These are phyloP conservation scores for Mustelus asterias DNA, from an alignment of 2,113 vertebrate species.

Conservation along the genomic window DNA sequence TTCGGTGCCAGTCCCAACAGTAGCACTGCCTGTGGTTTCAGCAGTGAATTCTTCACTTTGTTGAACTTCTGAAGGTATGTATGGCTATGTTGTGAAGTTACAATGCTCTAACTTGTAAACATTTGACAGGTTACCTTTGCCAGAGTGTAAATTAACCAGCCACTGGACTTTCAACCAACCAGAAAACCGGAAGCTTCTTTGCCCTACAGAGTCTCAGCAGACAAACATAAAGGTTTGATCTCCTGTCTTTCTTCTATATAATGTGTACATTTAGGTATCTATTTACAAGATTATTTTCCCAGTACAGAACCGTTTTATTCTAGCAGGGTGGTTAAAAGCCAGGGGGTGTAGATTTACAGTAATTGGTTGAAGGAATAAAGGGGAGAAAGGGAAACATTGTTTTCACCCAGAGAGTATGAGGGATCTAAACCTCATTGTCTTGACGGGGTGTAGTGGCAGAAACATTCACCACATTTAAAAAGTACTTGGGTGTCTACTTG, in stretches of 20 bases:
- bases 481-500: too few species aligned
- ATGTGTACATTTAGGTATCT: neutral
- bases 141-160: constrained; percentile 73
- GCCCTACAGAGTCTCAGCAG: constrained; percentile 71
- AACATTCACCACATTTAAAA: too few species aligned
- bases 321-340: too few species aligned
- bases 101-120: constrained; percentile 32
- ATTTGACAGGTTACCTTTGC: constrained; percentile 74
- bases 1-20: neutral
- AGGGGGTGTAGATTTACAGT: too few species aligned
- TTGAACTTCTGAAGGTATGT: neutral
- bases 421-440: too few species aligned
- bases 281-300: neutral
- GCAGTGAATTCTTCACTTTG: neutral
- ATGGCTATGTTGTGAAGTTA: neutral
- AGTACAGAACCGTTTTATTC: neutral
- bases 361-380: too few species aligned
- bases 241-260: neutral
- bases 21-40: neutral
- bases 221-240: constrained; percentile 74
- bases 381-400: too few species aligned
- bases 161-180: constrained; percentile 75
- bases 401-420: too few species aligned
- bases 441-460: too few species aligned
- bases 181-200: constrained; percentile 69